These are phyloP conservation scores for Watsonalla binaria DNA, from an alignment of 2,888 invertebrate genomes.

Conservation along the genomic window DNA sequence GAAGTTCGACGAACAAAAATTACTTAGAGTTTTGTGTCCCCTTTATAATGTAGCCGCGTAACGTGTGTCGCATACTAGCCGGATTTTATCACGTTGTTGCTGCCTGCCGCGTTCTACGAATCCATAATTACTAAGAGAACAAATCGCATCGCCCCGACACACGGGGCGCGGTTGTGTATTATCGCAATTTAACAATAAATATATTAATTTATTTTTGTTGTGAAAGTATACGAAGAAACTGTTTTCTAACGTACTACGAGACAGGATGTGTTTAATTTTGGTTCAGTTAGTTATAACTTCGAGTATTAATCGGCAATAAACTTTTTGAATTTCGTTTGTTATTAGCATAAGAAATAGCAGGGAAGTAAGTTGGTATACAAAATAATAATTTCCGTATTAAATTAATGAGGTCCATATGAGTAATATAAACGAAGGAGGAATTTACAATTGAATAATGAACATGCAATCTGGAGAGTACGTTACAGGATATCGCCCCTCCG, in stretches of 20 bases:
- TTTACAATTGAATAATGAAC: conserved; percentile 45
- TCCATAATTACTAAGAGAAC: conserved; percentile 51
- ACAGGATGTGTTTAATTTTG: too few species aligned
- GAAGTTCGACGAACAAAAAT: conserved; percentile 22
- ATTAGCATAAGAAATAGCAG: too few species aligned
- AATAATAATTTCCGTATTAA: background rate
- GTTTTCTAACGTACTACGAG: too few species aligned
- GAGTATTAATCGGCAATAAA: too few species aligned
- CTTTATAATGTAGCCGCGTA: conserved; percentile 49
- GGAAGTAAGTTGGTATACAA: conserved; percentile 1
- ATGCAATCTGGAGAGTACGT: conserved; percentile 54
- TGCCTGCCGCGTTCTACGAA: conserved; percentile 39
- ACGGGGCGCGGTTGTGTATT: conserved; percentile 15
- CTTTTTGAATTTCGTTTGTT: too few species aligned
- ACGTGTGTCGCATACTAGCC: conserved; percentile 60
- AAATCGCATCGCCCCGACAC: conserved; percentile 40
- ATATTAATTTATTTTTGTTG: background rate
- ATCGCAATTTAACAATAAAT: conserved; percentile 22
- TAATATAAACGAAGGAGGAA: conserved; percentile 9
- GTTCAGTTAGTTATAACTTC: too few species aligned
- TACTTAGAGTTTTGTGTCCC: conserved; percentile 23
- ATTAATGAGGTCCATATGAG: conserved; percentile 3
- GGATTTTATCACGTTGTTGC: conserved; percentile 49
- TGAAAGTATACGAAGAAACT: too few species aligned
- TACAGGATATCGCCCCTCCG: conserved; percentile 37